These are phyloP conservation scores for Pararge aegeria DNA, from an alignment of 1,140 invertebrate genomes.

Conservation along the genomic window DNA sequence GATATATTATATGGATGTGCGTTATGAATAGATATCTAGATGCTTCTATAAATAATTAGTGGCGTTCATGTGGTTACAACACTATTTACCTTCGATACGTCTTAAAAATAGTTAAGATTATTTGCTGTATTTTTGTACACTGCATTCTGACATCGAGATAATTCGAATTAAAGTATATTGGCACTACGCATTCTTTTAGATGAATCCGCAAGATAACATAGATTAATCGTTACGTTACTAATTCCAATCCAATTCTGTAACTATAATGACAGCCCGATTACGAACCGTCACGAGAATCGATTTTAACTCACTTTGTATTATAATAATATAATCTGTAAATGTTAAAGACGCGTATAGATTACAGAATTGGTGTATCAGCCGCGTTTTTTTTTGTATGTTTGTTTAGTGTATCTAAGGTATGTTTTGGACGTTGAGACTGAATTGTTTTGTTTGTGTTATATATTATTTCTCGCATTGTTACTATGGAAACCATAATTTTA, in stretches of 20 bases:
- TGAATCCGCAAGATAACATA: constrained; percentile 9
- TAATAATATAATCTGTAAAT: constrained; percentile 3
- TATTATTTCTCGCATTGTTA: constrained; percentile 75
- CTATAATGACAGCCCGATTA: constrained; percentile 21
- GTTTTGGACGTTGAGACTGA: constrained; percentile 77
- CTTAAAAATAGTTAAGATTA: constrained; percentile 45
- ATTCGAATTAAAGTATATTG: constrained; percentile 9
- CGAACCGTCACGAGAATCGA: background rate
- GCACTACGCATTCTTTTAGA: constrained; percentile 27
- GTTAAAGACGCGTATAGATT: constrained; percentile 17
- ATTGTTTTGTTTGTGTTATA: constrained; percentile 78
- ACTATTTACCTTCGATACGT: constrained; percentile 41
- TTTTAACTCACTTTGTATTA: background rate
- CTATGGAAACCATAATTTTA: constrained; percentile 59
- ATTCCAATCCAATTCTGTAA: constrained; percentile 38
- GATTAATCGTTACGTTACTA: constrained; percentile 19
- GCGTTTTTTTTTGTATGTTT: constrained; percentile 40
- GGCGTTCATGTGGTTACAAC: constrained; percentile 51
- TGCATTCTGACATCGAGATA: constrained; percentile 26
- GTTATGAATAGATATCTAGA: constrained; percentile 65
- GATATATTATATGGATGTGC: constrained; percentile 66
- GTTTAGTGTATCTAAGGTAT: constrained; percentile 65
- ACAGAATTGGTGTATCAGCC: constrained; percentile 30
- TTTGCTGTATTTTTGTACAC: constrained; percentile 67
- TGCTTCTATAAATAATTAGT: constrained; percentile 64